A percentile compares a stretch with the other conserved stretches of the same genome.
These are phyloP conservation scores for Calyptommatus sinebrachiatus DNA, from an alignment of 2,113 vertebrate genomes.

Conservation along the genomic window DNA sequence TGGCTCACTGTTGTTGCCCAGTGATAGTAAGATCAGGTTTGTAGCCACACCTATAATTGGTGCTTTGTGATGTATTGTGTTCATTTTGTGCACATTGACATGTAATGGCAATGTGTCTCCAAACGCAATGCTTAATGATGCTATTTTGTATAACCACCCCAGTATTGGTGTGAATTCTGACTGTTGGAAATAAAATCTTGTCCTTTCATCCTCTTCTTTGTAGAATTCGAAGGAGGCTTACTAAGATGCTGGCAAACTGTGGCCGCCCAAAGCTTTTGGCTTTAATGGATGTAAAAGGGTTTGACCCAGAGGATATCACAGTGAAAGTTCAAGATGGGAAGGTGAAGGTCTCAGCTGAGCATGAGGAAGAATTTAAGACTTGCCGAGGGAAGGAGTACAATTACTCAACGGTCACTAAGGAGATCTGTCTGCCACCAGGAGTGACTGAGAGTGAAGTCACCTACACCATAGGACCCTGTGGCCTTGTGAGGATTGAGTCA, in stretches of 20 bases:
- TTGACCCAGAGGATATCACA: constrained; percentile 63
- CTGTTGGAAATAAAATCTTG: background rate
- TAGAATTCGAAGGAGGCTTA: constrained; percentile 58
- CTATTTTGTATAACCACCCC: background rate
- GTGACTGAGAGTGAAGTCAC: constrained; percentile 60
- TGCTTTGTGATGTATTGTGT: background rate
- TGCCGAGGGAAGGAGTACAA: constrained; percentile 49
- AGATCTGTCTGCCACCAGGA: constrained; percentile 60
- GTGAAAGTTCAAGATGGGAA: constrained; percentile 63
- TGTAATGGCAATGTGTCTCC: background rate
- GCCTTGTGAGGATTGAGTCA: constrained; percentile 49
- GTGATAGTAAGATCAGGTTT: background rate
- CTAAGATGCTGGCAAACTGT: constrained; percentile 41
- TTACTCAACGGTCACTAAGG: constrained; percentile 63
- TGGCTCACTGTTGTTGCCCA: background rate
- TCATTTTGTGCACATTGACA: no score
- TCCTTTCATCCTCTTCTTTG: constrained; percentile 2
- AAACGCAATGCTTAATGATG: background rate
- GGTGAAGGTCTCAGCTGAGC: constrained; percentile 64
- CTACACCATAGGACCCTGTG: constrained; percentile 54
- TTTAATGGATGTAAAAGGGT: constrained; percentile 61
- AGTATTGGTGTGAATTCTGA: background rate
- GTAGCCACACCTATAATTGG: no score
- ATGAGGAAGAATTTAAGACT: constrained; percentile 54
- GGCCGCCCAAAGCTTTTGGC: constrained; percentile 51